Evolutionary conservation across 2,797 vertebrate species (phyloP).

Genomic region (Trichosurus vulpecula): DNA sequence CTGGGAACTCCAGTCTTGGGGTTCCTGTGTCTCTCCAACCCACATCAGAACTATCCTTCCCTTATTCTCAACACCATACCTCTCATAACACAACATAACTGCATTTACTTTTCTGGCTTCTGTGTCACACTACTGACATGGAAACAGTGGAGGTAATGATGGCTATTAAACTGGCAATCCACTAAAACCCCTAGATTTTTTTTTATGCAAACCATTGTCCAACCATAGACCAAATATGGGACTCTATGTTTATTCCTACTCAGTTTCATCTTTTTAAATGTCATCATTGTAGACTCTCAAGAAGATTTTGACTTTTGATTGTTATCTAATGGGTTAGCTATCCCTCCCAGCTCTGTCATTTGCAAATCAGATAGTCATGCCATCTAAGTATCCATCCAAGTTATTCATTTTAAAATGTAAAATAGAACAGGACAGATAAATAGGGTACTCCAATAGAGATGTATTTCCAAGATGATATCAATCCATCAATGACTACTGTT

Average conservation of each 20-base stretch:
- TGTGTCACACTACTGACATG: neutral
- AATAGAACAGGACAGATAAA: neutral
- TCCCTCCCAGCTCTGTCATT: neutral
- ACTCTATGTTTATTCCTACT: neutral
- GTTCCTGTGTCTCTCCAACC: too few species aligned
- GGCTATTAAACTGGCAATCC: neutral
- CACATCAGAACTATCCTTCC: too few species aligned
- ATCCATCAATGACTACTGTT: neutral
- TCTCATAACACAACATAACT: too few species aligned
- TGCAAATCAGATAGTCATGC: neutral
- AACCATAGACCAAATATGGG: neutral
- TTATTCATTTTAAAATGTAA: neutral
- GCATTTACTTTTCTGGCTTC: neutral
- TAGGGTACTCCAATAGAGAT: neutral
- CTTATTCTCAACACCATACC: neutral
- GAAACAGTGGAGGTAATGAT: neutral
- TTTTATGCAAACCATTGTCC: neutral
- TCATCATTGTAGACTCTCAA: neutral
- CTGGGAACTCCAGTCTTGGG: too few species aligned
- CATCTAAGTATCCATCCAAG: neutral
- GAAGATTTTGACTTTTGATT: neutral
- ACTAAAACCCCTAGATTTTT: neutral
- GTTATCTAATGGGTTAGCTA: neutral
- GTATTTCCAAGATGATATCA: neutral
- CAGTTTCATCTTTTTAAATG: neutral